Evolutionary conservation across 2,797 vertebrate species (phyloP), one percentile per base, ranked within the genome.

Genomic region (Hippopotamyrus pictus): DNA sequence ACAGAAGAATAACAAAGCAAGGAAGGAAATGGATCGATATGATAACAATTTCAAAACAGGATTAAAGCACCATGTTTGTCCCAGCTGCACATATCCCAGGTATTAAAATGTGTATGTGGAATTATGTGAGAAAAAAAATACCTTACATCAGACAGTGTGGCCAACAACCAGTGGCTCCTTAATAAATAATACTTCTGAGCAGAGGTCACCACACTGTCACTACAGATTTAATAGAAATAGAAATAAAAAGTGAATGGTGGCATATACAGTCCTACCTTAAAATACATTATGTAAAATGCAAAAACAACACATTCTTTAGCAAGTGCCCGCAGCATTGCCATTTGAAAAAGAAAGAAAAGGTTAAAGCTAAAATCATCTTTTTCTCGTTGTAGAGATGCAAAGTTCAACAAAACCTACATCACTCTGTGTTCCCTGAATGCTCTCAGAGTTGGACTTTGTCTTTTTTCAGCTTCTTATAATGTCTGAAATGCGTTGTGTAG

Each of bases 11-110:
- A 69, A 69, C 89, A 46, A 92, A 89, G 29, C n/a, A 86, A 94
- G 94, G n/a, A 92, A 93, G 93, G 92, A 91, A 3, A 25, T 89
- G 91, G 90, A 62, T 89, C 90, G 93, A 90, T 91, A 88, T 90
- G 90, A 86, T 0, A 86, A 73, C 33, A 48, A 33, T 73, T 37
- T 59, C 29, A 76, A 62, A 51, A 50, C 3, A 83, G 37, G 50
- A 57, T 69, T 44, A 79, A 57, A 69, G 65, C 25, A 19, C 33
- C 17, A 37, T 19, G 53, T 79, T 54, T 59, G 79, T 57, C 85
- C 50, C 29, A 25, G 1, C 25, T 51, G 53, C 41, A 48, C 19
- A 44, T 44, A 46, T 46, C 19, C 22, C 46, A 22, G 48, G 83
- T 44, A 83, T 44, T 65, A 44, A 48, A 83, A 44, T 83, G 79